Conservation (phyloP, 2,888 invertebrate species). For the Merodon equestris region DNA sequence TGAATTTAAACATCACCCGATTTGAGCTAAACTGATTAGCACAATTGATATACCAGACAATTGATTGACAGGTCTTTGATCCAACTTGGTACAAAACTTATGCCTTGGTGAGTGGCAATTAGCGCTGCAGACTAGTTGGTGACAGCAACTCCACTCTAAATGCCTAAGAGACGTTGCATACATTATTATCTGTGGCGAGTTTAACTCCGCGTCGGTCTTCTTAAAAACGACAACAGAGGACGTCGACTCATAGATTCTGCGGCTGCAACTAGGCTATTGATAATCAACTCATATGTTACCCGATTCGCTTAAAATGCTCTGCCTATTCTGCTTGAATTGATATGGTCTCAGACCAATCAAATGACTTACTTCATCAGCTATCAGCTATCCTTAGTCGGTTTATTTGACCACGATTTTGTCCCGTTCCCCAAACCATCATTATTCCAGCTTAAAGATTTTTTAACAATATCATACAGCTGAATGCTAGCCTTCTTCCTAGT, state of each 20-base stretch:
- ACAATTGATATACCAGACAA: too few species aligned
- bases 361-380: conserved; percentile 21
- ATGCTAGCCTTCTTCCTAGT: conserved; percentile 5
- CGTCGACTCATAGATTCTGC: not conserved
- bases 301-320: conserved; percentile 5
- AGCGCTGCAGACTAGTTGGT: too few species aligned
- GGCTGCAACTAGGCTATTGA: not conserved
- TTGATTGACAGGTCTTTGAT: too few species aligned
- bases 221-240: not conserved
- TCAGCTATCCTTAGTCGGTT: conserved; percentile 3
- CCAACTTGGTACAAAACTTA: too few species aligned
- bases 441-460: not conserved
- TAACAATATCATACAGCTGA: not conserved
- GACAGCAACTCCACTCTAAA: too few species aligned
- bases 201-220: too few species aligned
- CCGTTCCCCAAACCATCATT: not conserved
- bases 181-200: too few species aligned
- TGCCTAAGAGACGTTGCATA: too few species aligned
- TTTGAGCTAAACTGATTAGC: too few species aligned
- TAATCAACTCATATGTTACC: conserved; percentile 2
- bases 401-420: conserved; percentile 5
- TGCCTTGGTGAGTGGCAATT: too few species aligned
- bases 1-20: too few species aligned
- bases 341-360: conserved; percentile 5
- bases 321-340: conserved; percentile 3